These are phyloP conservation scores for Antrozous pallidus DNA, from an alignment of 2,797 vertebrate genomes.

Conservation along the genomic window DNA sequence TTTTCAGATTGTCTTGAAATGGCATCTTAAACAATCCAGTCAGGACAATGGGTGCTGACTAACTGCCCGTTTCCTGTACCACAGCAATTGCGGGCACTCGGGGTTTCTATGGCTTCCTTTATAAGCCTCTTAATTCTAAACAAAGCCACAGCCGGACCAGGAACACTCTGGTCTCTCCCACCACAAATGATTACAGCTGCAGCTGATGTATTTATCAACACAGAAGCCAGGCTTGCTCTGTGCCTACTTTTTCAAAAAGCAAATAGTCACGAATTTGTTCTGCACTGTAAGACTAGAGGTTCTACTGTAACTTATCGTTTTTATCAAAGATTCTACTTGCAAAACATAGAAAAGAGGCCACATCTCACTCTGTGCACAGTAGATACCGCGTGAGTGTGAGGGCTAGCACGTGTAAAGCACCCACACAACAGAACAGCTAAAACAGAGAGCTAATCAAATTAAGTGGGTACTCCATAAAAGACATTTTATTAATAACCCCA, in stretches of 20 bases:
- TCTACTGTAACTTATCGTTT: neutral
- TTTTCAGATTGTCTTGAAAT: constrained; percentile 46
- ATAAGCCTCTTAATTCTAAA: constrained; percentile 70
- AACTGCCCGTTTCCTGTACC: constrained; percentile 70
- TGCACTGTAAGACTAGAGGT: neutral
- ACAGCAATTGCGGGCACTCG: constrained; percentile 53
- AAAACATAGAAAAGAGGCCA: neutral
- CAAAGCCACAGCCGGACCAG: constrained; percentile 33
- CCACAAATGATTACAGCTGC: neutral
- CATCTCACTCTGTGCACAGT: neutral
- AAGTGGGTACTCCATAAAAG: neutral
- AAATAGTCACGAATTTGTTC: neutral
- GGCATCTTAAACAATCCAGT: constrained; percentile 55
- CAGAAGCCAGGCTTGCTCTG: neutral
- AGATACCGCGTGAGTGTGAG: neutral
- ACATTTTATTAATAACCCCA: neutral
- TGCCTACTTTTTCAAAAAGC: neutral
- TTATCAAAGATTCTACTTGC: neutral
- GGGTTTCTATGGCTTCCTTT: constrained; percentile 81
- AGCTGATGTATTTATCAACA: neutral
- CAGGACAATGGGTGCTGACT: constrained; percentile 49
- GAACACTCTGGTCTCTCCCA: constrained; percentile 22
- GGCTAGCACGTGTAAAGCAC: neutral
- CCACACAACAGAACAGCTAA: neutral
- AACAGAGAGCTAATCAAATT: no score